phyloP scores from a whole-genome alignment of 1,140 invertebrate species.

The Dinoponera quadriceps region DNA sequence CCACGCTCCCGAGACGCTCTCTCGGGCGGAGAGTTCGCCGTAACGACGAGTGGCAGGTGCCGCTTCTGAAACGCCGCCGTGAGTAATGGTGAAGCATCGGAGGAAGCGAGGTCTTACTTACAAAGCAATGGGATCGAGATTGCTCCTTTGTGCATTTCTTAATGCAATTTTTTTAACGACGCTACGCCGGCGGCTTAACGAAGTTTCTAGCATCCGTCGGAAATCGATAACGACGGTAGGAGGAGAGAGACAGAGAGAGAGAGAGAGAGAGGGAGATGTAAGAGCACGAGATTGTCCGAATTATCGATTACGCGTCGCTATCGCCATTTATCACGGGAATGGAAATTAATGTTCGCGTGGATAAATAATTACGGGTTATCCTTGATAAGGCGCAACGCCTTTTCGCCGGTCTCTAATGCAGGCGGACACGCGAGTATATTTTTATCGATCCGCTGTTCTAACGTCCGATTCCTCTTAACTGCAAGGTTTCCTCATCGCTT shows the following conservation, averaged over 20 bases:
- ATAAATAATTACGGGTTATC: conserved; percentile 29
- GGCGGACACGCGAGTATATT: neutral
- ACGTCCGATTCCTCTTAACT: too few species aligned
- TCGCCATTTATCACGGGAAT: conserved; percentile 12
- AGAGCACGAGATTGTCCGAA: neutral
- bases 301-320: conserved; percentile 18
- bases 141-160: too few species aligned
- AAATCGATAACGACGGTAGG: conserved; percentile 3
- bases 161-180: neutral
- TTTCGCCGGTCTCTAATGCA: neutral
- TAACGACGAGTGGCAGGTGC: too few species aligned
- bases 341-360: conserved; percentile 11
- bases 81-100: too few species aligned
- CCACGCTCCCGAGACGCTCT: neutral
- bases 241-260: too few species aligned
- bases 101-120: too few species aligned
- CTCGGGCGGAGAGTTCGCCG: too few species aligned
- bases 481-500: too few species aligned
- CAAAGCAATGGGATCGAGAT: too few species aligned
- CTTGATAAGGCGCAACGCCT: neutral
- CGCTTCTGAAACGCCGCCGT: too few species aligned
- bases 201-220: neutral
- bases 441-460: too few species aligned
- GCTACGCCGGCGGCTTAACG: neutral
- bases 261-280: neutral